Base-by-base conservation (phyloP, 2,888 invertebrate species). In the Megaustenia siamemsis region DNA sequence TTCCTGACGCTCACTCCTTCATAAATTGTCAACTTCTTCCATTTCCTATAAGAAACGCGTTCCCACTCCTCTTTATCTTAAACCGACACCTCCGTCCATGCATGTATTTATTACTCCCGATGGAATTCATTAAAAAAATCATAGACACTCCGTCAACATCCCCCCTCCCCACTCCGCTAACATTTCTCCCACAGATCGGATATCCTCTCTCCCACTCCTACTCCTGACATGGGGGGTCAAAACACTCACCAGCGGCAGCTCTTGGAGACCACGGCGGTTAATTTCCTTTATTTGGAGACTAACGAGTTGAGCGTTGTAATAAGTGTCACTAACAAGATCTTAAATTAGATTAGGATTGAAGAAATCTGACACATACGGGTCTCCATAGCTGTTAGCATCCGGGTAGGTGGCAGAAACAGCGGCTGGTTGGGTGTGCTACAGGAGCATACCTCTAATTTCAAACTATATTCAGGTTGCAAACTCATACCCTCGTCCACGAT, bases 221-320 rank as follows among this genome's bases (percentile, higher is more conserved):
- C 60, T 15, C 60, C 28, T 28, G 4, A 60, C 28, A 28, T 53
- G 21, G 60, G 28, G 8, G 28, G 12, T 24, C n/a, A 60, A n/a
- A 60, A 24, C 60, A 60, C 28, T 5, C 28, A 60, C 68, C 35
- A 35, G 21, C 38, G 68, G 28, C 28, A 68, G 5, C 35, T 38
- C 1, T 4, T 24, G 6, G 10, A 68, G 68, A 35, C 35, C 18
- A 21, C 18, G 35, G 35, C 3, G 35, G 21, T 68, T 38, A 38
- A 68, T 68, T 68, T 68, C 15, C 35, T 38, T 38, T 35, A 38
- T 68, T 68, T 68, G 35, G 18, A 38, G 35, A 10, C 68, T 68
- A 68, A 35, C 38, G 35, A 68, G 68, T 68, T 66, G 15, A 38
- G 68, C 35, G 38, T 38, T 38, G 68, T 38, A 68, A 68, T 68